These are phyloP conservation scores for Arremon brunneinucha DNA, from an alignment of 2,797 vertebrate species.

Conservation along the genomic window DNA sequence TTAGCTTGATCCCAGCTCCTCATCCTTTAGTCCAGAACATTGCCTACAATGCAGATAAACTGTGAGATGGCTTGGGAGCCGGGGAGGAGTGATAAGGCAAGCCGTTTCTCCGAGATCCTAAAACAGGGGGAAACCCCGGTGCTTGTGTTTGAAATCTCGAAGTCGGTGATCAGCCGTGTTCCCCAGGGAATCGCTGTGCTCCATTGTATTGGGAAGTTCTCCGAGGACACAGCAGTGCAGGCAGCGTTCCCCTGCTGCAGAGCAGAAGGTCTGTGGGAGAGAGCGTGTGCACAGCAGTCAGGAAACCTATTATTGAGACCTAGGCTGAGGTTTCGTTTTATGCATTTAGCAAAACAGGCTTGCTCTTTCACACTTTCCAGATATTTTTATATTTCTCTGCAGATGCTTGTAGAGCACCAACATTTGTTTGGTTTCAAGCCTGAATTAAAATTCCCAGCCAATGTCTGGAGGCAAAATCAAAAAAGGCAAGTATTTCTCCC, in stretches of 20 bases:
- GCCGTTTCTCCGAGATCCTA: neutral
- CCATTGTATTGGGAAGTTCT: neutral
- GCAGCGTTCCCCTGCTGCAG: constrained; percentile 7
- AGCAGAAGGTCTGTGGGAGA: constrained; percentile 54
- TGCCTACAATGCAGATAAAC: neutral
- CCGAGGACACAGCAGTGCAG: neutral
- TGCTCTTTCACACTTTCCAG: neutral
- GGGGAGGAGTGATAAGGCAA: accelerated
- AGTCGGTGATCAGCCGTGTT: neutral
- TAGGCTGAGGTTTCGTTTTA: neutral
- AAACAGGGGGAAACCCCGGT: neutral
- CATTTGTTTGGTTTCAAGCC: constrained; percentile 32
- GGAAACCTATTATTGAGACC: neutral
- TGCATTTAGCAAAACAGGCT: neutral
- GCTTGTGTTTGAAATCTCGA: neutral
- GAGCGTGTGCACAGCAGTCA: neutral
- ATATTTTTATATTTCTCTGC: constrained; percentile 42
- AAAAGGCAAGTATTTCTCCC: neutral
- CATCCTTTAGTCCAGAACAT: neutral
- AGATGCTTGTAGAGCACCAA: constrained; percentile 5
- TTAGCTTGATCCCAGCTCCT: neutral
- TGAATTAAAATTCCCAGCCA: neutral
- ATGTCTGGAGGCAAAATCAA: neutral
- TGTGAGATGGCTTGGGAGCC: neutral
- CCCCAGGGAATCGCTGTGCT: accelerated